These are phyloP conservation scores for Adrianichthys oophorus DNA, from an alignment of 2,797 vertebrate genomes.

Conservation along the genomic window DNA sequence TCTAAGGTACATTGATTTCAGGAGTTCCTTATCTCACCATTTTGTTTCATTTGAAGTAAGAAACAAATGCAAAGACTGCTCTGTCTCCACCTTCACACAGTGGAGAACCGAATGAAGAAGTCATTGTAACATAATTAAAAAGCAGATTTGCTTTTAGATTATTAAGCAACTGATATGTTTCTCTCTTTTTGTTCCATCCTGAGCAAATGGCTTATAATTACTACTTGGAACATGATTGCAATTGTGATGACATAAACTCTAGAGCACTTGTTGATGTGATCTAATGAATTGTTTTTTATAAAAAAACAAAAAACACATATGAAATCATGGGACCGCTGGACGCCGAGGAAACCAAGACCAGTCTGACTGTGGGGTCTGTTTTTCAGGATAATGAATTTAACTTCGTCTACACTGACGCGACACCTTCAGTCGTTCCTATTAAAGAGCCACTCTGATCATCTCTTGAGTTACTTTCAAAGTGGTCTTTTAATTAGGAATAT, in stretches of 20 bases:
- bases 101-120: no score
- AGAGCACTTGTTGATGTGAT: slow-evolving; percentile 24
- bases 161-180: background rate
- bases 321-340: slow-evolving; percentile 46
- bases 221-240: background rate
- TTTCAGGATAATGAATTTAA: slow-evolving; percentile 62
- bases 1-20: no score
- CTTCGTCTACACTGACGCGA: slow-evolving; percentile 50
- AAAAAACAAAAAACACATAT: slow-evolving; percentile 44
- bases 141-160: no score
- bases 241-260: slow-evolving; percentile 11
- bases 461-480: no score
- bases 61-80: no score
- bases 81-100: no score
- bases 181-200: background rate
- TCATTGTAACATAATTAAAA: no score
- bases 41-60: no score
- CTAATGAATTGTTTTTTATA: slow-evolving; percentile 37
- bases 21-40: no score
- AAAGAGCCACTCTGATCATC: no score
- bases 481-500: no score
- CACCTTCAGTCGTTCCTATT: background rate
- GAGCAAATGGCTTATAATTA: slow-evolving; percentile 4
- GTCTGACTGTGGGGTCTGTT: slow-evolving; percentile 56
- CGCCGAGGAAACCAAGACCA: slow-evolving; percentile 67